phyloP scores from a whole-genome alignment of 2,888 invertebrate genomes.

The Lycophotia porphyrea region DNA sequence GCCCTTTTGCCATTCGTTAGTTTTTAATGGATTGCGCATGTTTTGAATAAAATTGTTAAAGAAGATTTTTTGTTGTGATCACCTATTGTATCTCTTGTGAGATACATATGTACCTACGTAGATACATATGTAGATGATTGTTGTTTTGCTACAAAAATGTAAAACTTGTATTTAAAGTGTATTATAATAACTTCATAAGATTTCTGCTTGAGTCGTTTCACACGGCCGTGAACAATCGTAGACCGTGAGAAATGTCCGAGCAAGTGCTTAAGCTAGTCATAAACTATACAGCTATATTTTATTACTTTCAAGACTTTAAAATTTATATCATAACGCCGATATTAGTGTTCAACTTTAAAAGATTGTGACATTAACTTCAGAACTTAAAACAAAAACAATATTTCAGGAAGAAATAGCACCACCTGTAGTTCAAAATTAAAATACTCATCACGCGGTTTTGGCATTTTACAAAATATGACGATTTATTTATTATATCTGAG shows the following conservation, averaged over 20 bases:
- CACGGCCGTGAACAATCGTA: not conserved
- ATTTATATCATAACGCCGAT: not conserved
- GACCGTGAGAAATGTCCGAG: slow-evolving; percentile 13
- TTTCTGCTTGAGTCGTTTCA: not conserved
- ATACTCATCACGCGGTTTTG: not conserved
- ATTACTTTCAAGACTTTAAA: slow-evolving; percentile 21
- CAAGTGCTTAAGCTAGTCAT: slow-evolving; percentile 2
- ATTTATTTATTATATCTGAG: not conserved
- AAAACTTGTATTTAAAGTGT: no score
- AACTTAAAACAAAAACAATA: slow-evolving; percentile 3
- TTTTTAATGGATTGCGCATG: slow-evolving; percentile 36
- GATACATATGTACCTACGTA: not conserved
- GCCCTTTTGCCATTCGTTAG: slow-evolving; percentile 44
- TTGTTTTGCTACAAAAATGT: not conserved
- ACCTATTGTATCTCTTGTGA: not conserved
- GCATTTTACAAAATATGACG: not conserved
- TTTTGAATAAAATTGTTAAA: not conserved
- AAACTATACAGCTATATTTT: slow-evolving; percentile 17
- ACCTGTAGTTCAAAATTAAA: not conserved
- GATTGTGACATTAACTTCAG: slow-evolving; percentile 10
- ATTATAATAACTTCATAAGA: not conserved
- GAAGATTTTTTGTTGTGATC: not conserved
- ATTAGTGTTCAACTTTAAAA: slow-evolving; percentile 14
- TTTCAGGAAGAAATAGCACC: not conserved
- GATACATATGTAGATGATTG: not conserved